A percentile compares a stretch with the other conserved stretches of the same genome.
phyloP scores from a whole-genome alignment of 2,888 invertebrate species.

The Gnatocerus cornutus region DNA sequence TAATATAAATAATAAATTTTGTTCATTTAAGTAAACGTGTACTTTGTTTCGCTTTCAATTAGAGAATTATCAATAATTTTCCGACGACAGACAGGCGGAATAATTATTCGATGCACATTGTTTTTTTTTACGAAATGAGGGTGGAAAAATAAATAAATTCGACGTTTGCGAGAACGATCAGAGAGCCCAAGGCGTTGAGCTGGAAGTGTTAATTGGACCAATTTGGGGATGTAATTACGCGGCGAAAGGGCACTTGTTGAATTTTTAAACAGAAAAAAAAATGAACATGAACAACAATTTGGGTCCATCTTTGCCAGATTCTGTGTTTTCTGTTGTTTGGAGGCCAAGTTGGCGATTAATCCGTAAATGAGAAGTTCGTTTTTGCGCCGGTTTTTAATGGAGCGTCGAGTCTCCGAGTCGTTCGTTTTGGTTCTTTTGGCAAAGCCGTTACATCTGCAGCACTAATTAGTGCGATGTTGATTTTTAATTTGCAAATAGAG shows the following conservation, averaged over 20 bases:
- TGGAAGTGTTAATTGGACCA: slow-evolving; percentile 54
- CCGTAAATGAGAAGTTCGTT: no score
- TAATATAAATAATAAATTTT: slow-evolving; percentile 51
- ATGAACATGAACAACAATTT: no score
- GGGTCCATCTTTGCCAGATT: no score
- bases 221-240: slow-evolving; percentile 54
- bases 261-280: slow-evolving; percentile 33
- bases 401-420: background rate
- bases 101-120: slow-evolving; percentile 4
- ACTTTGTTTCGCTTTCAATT: slow-evolving; percentile 42
- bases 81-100: slow-evolving; percentile 3
- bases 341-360: no score
- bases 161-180: slow-evolving; percentile 7
- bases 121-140: background rate
- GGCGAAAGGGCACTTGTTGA: slow-evolving; percentile 54
- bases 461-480: slow-evolving; percentile 24
- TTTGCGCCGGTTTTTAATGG: no score
- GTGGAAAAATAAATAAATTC: slow-evolving; percentile 20
- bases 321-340: no score
- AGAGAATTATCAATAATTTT: slow-evolving; percentile 39
- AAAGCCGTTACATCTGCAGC: slow-evolving; percentile 3
- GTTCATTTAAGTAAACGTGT: slow-evolving; percentile 35
- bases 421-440: slow-evolving; percentile 10
- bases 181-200: background rate
- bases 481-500: slow-evolving; percentile 35